These are phyloP conservation scores for Eurytemora carolleeae DNA, from an alignment of 1,140 invertebrate genomes.

Conservation along the genomic window DNA sequence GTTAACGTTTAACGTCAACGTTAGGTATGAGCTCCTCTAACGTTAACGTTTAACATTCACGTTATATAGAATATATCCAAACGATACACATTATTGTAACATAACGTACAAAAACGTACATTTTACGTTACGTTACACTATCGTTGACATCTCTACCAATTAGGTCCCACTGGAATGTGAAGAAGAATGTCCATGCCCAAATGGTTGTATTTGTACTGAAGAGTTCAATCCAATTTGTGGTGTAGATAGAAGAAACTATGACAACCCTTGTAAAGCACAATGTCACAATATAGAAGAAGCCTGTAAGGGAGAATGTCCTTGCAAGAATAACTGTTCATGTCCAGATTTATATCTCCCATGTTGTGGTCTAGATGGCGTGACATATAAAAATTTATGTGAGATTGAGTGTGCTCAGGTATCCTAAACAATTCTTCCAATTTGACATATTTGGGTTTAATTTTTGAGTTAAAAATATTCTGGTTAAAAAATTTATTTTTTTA, in stretches of 20 bases:
- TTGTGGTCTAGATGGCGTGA: conserved; percentile 16
- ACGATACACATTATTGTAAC: no score
- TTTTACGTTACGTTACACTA: no score
- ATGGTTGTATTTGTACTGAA: conserved; percentile 32
- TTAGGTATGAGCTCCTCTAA: no score
- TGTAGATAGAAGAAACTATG: conserved; percentile 33
- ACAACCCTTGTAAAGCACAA: conserved; percentile 17
- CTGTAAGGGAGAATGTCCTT: neutral
- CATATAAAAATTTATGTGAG: conserved; percentile 13
- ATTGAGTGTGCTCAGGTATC: neutral
- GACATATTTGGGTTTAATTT: no score
- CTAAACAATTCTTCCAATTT: no score
- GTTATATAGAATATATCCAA: no score
- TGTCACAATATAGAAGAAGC: neutral
- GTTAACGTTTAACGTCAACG: no score
- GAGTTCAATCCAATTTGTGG: conserved; percentile 35
- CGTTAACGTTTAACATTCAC: no score
- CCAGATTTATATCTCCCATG: conserved; percentile 1
- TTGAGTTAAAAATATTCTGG: no score
- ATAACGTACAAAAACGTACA: no score
- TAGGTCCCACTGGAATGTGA: neutral
- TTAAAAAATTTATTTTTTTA: no score
- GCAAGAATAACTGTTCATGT: neutral
- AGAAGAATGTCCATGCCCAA: neutral
- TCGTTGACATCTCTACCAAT: no score